phyloP scores from a whole-genome alignment of 2,797 vertebrate genomes.

The Sebastiscus tertius region DNA sequence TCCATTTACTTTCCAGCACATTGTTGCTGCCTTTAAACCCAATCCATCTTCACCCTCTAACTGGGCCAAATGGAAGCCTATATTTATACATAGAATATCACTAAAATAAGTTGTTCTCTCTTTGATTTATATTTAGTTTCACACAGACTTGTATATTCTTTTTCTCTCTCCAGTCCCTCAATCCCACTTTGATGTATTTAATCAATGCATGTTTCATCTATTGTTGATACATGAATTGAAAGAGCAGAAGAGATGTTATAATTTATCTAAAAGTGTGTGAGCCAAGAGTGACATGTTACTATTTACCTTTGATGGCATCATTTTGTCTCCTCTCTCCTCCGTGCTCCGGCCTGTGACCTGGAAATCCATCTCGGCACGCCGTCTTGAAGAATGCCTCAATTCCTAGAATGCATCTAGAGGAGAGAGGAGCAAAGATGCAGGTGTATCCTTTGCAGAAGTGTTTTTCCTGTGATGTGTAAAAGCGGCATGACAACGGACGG shows the following conservation, averaged over 20 bases:
- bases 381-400: neutral
- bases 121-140: conserved; percentile 28
- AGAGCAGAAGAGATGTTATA: neutral
- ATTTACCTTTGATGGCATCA: neutral
- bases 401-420: neutral
- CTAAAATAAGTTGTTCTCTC: conserved; percentile 37
- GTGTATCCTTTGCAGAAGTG: no score
- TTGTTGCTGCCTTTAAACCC: conserved; percentile 39
- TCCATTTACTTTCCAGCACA: conserved; percentile 59
- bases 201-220: neutral
- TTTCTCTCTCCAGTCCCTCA: neutral
- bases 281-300: neutral
- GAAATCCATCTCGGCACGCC: neutral
- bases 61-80: conserved; percentile 62
- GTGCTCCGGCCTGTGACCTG: neutral
- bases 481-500: neutral
- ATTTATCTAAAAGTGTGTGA: neutral
- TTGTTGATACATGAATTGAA: neutral
- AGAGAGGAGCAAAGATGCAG: neutral
- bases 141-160: neutral
- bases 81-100: conserved; percentile 60
- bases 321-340: neutral
- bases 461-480: neutral
- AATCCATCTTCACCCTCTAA: conserved; percentile 50
- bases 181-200: neutral